These are phyloP conservation scores for Galemys pyrenaicus DNA, from an alignment of 2,113 vertebrate species.

Conservation along the genomic window DNA sequence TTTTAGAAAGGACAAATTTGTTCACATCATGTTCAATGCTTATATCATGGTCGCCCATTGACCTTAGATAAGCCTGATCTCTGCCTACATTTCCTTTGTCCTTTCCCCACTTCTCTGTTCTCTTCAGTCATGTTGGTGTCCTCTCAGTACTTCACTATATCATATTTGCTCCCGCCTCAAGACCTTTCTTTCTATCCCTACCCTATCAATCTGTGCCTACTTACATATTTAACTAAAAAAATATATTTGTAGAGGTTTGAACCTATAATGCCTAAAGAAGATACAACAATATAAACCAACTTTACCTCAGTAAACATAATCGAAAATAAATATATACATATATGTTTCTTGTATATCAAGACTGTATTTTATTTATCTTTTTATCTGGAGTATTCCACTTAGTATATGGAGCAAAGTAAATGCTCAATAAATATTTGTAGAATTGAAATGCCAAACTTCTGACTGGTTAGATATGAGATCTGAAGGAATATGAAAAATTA, in stretches of 20 bases:
- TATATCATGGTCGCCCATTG: background rate
- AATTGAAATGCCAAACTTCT: background rate
- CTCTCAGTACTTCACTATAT: background rate
- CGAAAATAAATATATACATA: no score
- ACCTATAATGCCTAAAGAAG: no score
- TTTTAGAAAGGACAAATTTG: constrained; percentile 31
- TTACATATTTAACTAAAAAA: no score
- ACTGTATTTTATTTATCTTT: background rate
- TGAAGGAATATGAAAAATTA: constrained; percentile 6
- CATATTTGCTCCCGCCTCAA: background rate
- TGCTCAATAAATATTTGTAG: background rate
- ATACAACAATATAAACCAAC: no score
- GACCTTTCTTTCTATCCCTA: background rate
- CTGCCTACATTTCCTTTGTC: background rate
- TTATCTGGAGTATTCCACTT: background rate
- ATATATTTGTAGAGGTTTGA: no score
- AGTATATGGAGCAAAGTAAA: background rate
- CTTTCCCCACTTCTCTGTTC: background rate
- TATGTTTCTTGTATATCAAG: background rate
- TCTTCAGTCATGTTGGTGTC: background rate
- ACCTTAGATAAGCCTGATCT: background rate
- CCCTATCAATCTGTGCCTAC: background rate
- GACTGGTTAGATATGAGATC: background rate
- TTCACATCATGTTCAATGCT: background rate
- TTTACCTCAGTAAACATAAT: no score